Evolutionary conservation across 2,797 vertebrate species (phyloP), one percentile per base, ranked within the genome.

Genomic region (Avahi laniger): DNA sequence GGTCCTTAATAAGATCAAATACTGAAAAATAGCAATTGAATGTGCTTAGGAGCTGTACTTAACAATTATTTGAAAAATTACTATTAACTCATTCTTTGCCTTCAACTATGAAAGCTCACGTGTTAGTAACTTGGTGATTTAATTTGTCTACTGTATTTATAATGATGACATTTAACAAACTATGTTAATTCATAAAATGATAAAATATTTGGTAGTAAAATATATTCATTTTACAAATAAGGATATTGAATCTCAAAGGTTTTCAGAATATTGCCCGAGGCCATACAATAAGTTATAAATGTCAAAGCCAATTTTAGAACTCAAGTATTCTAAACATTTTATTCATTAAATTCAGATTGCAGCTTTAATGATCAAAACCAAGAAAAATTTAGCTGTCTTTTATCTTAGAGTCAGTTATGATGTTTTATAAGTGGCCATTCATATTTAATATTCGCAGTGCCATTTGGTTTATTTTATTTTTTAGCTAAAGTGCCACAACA

Each of bases 391-490:
- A 65, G 11, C 26, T n/a, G 7, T 48, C 35, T 93, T 65, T 75
- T 38, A 83, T 63, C 41, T 95, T 80, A 75, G 38, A 82, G 79
- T 80, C 30, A 78, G 48, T 57, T 82, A 52, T 86, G 13, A 48
- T 82, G 79, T 83, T 93, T 93, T 91, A 67, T 3, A 87, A 95
- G 26, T 61, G 24, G 7, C 4, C 61, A 52, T 83, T 93, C 7
- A 72, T 48, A 91, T 92, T 96, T 79, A 84, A 54, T 95, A 96
- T 84, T 73, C 65, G 2, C 33, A 90, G 24, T 79, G 11, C 2
- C 38, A 83, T 92, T 50, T 63, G 33, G 30, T 65, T 96, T 93
- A 28, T 65, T 76, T 90, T 54, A 79, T 80, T 78, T 93, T 88
- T 92, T 88, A 92, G 50, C 28, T 73, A 86, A 59, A 89, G 24